Base-by-base conservation (phyloP, 1,140 invertebrate species). In the Brachionus rubens region DNA sequence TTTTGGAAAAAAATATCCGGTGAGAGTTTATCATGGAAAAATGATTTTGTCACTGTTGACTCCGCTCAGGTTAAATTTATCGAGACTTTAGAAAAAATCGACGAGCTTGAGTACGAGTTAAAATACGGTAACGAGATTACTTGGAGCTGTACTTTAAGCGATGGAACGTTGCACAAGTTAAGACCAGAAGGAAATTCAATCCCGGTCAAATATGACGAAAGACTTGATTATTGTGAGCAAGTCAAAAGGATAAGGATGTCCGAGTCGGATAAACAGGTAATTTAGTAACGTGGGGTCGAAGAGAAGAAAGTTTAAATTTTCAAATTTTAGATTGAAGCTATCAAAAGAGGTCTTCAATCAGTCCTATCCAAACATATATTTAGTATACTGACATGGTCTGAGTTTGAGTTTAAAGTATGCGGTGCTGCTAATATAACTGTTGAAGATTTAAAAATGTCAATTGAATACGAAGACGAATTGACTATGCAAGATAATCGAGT, bases 1-100 rank as follows among this genome's bases (percentile, higher is more conserved):
- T 79, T 84, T 7, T 85, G 84, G 84, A 85, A 85, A 77, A 81
- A 81, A 77, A 52, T 85, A 24, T 78, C 79, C 24, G 82, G 81
- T 24, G 82, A 84, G 50, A 80, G 78, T 50, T 80, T 82, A 1
- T 78, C 77, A 1, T 84, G 84, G 84, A 56, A 76, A 12, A 77
- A 78, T 46, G 83, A 85, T 78, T 85, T 80, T 78, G 65, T 77
- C 12, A 81, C 82, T 50, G 82, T 85, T 14, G 82, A 85, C 81
- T 78, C 82, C 40, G 79, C 82, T 26, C 80, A 83, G 79, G 83
- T 83, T 9, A 79, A 80, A 62, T 24, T 83, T 19, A 80, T 83
- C 36, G 82, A 84, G 40, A 80, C 59, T 46, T 75, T 85, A 33
- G 79, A 79, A 21, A 79, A 75, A 16, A 81, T 83, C 80, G 82